phyloP scores from a whole-genome alignment of 1,140 invertebrate genomes.

The Ceratina calcarata region DNA sequence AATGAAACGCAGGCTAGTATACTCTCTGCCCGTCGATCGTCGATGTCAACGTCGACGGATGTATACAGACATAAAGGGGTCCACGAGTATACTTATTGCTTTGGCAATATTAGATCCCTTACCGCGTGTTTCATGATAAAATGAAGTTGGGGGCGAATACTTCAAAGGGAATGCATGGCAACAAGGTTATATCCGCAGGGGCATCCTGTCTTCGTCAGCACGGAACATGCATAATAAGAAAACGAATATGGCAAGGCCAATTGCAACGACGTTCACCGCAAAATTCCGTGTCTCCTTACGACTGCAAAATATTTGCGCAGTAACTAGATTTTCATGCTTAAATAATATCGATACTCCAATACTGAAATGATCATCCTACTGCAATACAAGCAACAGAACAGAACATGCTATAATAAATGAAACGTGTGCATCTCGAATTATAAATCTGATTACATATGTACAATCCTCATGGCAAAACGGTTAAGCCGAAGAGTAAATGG shows the following conservation, averaged over 20 bases:
- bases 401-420: no score
- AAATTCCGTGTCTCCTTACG: not conserved
- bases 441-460: not conserved
- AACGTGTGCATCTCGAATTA: not conserved
- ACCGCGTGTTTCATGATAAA: constrained; percentile 68
- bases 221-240: constrained; percentile 28
- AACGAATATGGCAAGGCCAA: constrained; percentile 14
- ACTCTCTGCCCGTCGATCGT: constrained; percentile 41
- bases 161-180: constrained; percentile 67
- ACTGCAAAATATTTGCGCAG: not conserved
- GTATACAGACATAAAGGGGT: constrained; percentile 13
- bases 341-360: no score
- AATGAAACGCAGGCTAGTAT: constrained; percentile 25
- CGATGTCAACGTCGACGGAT: not conserved
- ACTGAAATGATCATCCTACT: no score
- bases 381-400: no score
- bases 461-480: not conserved
- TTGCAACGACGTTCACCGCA: not conserved
- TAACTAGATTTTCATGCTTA: no score
- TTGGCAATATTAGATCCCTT: constrained; percentile 70
- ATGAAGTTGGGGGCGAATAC: constrained; percentile 64
- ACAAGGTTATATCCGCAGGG: constrained; percentile 56
- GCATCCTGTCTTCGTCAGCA: constrained; percentile 49
- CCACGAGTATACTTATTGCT: constrained; percentile 52
- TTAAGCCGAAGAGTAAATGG: not conserved